Conservation (phyloP, 2,797 vertebrate species). For the Apogon hyalosoma region DNA sequence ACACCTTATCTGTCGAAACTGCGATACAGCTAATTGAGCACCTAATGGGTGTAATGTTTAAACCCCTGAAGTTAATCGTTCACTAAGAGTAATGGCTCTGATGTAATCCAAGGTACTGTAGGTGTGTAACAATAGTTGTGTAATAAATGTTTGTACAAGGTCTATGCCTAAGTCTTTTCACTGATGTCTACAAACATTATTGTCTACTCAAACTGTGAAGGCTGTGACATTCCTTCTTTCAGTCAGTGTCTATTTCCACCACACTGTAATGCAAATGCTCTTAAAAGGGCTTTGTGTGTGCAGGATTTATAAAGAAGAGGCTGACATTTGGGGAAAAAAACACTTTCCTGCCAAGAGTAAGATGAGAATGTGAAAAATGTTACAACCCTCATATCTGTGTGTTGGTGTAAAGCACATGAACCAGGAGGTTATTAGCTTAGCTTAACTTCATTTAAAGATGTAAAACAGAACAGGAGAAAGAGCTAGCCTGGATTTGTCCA, state of each 20-base stretch:
- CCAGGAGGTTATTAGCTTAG: conserved; percentile 2
- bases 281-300: conserved; percentile 8
- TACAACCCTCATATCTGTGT: neutral
- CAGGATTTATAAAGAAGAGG: neutral
- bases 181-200: conserved; percentile 34
- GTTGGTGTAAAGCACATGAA: neutral
- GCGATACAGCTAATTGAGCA: conserved; percentile 38
- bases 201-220: conserved; percentile 33
- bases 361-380: conserved; percentile 1
- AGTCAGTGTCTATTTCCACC: conserved; percentile 1
- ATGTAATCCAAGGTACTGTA: conserved; percentile 49
- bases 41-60: conserved; percentile 53
- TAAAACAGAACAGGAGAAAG: too few species aligned
- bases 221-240: conserved; percentile 29
- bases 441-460: neutral
- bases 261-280: conserved; percentile 18
- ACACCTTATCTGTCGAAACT: conserved; percentile 41
- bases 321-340: conserved; percentile 3
- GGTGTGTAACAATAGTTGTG: conserved; percentile 48
- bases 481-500: neutral
- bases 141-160: conserved; percentile 63
- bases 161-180: conserved; percentile 32
- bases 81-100: conserved; percentile 54
- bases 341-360: neutral
- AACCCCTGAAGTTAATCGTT: conserved; percentile 65